Evolutionary conservation across 2,888 invertebrate genomes (phyloP), one percentile per base, ranked within the genome.

Genomic region (Oxycera nigricornis): DNA sequence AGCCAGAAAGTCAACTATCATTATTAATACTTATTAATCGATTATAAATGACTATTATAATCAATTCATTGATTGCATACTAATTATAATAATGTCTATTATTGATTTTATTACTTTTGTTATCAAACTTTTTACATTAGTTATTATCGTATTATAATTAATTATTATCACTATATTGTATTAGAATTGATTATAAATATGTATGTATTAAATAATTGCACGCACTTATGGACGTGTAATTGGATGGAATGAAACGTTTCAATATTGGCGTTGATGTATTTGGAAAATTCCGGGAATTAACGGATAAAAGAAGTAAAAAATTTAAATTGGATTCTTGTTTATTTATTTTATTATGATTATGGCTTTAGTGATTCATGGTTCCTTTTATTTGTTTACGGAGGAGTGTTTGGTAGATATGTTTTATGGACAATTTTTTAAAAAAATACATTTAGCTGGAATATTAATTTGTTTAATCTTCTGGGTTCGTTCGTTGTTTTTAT

Each of bases 111-210:
- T 61, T 22, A 59, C 30, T 31, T 31, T 61, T 61, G 61, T 31
- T 31, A 61, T 31, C 20, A 61, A 28, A 9, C n/a, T 30, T 30
- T 14, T 61, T 61, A 20, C 26, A 61, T 61, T n/a, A 24, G 4
- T 24, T 31, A 61, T 61, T 61, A 61, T 61, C 14, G 61, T 30
- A 61, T 61, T 61, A 61, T 61, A 14, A 61, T 61, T 61, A 28
- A 30, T 14, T 46, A 46, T 46, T 46, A 17, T n/a, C n/a, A n/a
- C n/a, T n/a, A 46, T 7, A 35, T 3, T 46, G 46, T 7, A 3
- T n/a, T 14, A 46, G 17, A 7, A 46, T 7, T 14, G 17, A 46
- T 11, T n/a, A n/a, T n/a, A 46, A 46, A 46, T 46, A 7, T 46
- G 14, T 3, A 46, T 46, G n/a, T n/a, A n/a, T n/a, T n/a, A n/a